A percentile compares a stretch with the other conserved stretches of the same genome.
Conservation (phyloP, 2,113 vertebrate genomes). For the Rallus limicola region DNA sequence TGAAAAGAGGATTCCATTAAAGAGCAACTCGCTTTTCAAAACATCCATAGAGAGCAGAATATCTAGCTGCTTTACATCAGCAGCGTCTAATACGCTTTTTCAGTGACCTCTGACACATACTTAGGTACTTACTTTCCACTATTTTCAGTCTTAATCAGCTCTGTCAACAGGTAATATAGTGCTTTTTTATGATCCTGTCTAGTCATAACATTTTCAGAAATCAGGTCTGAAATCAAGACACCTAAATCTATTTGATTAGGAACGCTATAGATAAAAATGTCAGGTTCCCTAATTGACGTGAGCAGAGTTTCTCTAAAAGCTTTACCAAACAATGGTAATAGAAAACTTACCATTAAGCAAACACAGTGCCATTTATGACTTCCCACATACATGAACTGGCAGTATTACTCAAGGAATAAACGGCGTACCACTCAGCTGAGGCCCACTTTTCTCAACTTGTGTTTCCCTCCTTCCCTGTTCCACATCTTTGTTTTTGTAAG, state of each 20-base stretch:
- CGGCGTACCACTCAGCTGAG: neutral
- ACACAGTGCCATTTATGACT: neutral
- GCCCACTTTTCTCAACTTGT: neutral
- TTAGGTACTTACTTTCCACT: neutral
- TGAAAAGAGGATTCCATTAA: constrained; percentile 35
- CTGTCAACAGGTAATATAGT: constrained; percentile 2
- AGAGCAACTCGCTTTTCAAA: neutral
- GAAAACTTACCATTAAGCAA: neutral
- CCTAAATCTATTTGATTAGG: neutral
- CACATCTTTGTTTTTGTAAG: neutral
- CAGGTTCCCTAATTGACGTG: neutral
- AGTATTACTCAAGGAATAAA: neutral
- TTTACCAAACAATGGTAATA: neutral
- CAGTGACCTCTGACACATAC: constrained; percentile 9
- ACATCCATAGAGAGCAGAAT: neutral
- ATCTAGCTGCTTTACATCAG: neutral
- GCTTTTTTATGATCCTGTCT: neutral
- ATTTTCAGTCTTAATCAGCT: neutral
- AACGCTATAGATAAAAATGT: neutral
- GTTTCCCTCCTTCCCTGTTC: neutral
- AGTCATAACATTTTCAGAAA: constrained; percentile 40
- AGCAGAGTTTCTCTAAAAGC: neutral
- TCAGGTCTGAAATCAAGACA: neutral
- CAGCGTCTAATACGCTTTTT: neutral
- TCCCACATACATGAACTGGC: neutral